phyloP scores from a whole-genome alignment of 2,797 vertebrate genomes.

The Diglossa cyanea region DNA sequence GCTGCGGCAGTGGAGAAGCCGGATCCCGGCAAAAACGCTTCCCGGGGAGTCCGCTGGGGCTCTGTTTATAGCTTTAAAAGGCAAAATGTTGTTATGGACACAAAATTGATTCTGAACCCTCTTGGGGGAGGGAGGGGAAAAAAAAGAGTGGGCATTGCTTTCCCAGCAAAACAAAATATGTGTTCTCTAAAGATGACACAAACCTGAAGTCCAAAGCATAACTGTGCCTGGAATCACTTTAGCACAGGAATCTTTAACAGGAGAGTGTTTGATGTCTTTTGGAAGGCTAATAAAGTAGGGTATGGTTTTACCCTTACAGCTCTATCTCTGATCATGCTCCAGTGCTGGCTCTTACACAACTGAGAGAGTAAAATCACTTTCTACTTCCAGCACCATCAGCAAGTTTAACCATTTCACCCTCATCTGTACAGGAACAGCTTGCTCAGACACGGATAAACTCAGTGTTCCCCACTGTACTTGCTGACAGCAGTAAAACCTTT shows the following conservation, averaged over 20 bases:
- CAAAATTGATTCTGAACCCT: neutral
- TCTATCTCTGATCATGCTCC: neutral
- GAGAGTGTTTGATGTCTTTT: neutral
- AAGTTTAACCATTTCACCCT: neutral
- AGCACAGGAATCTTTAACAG: neutral
- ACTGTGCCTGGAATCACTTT: neutral
- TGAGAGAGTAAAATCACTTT: neutral
- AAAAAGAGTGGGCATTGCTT: neutral
- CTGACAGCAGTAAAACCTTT: neutral
- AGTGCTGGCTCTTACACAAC: neutral
- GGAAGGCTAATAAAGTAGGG: neutral
- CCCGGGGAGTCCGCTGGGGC: neutral
- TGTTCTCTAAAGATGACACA: neutral
- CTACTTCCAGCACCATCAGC: neutral
- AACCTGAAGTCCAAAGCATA: neutral
- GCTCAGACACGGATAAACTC: neutral
- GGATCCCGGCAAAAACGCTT: neutral
- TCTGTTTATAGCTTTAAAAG: slow-evolving; percentile 22
- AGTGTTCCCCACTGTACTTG: neutral
- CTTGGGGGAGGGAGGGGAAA: fast-evolving
- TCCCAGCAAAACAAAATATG: fast-evolving
- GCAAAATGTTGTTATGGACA: neutral
- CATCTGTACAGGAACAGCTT: neutral
- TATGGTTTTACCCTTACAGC: neutral
- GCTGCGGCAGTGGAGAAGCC: slow-evolving; percentile 46